Base-by-base conservation (phyloP, 2,797 vertebrate genomes). In the Sylvia borin region DNA sequence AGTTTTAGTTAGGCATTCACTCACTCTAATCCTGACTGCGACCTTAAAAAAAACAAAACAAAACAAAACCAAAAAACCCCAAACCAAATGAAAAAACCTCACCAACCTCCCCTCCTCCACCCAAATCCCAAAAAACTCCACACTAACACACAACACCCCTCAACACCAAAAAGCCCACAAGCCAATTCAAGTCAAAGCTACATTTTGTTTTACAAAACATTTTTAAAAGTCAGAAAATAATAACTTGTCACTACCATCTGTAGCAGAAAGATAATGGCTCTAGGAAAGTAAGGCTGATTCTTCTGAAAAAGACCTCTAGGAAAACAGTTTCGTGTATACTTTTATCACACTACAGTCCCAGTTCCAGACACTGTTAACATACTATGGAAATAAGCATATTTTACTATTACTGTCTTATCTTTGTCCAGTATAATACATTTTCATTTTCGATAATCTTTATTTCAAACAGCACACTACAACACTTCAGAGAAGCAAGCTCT, bases 401-500 rank as follows among this genome's bases (percentile, higher is more conserved):
- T 85, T 85, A 79, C 57, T 88, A 36, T 26, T 51, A 18, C 17
- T 74, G 31, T 54, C 71, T 88, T 92, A 92, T 80, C 75, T 95
- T 93, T 66, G 72, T 55, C 66, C 75, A 68, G 51, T 40, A 61
- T 25, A 92, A 81, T 10, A 60, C 6, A 45, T 68, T 92, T 88
- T 80, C 18, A 77, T 85, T 94, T 94, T 85, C 71, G 88, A 34
- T 76, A 82, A 68, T 51, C 38, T 80, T 77, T 60, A 91, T 61
- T 83, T 94, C 81, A 88, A 91, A 92, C 1, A 4, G 47, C 50
- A 73, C 16, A 50, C 50, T 51, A 65, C 27, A 88, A 83, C 58
- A 72, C 70, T 94, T 85, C 87, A 90, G 50, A 92, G 79, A 77
- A 71, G 24, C 42, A 80, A 67, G 34, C 15, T 88, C 81, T 57